Conservation (phyloP, 2,113 vertebrate species). For the Cynopterus brachyotis region DNA sequence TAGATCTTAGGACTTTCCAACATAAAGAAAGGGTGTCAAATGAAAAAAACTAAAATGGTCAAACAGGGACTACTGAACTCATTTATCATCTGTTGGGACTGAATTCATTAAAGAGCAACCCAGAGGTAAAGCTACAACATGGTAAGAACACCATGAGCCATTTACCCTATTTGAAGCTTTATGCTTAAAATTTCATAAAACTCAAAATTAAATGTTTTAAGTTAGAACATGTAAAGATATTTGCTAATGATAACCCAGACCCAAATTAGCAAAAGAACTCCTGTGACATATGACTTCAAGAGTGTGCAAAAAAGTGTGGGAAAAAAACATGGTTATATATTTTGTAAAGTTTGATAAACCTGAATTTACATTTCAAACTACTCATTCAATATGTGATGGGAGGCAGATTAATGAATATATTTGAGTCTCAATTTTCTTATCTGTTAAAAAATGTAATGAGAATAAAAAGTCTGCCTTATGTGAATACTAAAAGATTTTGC, state of each 20-base stretch:
- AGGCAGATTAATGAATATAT: neutral
- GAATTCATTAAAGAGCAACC: neutral
- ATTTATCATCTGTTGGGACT: neutral
- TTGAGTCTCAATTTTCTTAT: constrained; percentile 25
- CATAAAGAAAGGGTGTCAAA: neutral
- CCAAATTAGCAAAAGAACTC: neutral
- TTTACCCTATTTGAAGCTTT: neutral
- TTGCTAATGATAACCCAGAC: neutral
- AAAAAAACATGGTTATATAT: neutral
- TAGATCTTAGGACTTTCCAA: neutral
- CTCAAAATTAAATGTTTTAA: constrained; percentile 7
- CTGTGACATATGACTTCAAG: neutral
- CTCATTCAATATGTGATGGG: neutral
- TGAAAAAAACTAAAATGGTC: neutral
- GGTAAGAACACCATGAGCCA: neutral
- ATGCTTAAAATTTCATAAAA: neutral
- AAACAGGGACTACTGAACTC: neutral
- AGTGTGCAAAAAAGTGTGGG: neutral
- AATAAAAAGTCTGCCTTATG: constrained; percentile 10
- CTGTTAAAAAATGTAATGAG: constrained; percentile 41
- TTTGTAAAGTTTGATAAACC: constrained; percentile 26
- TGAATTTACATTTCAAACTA: neutral
- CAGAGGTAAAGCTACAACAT: neutral
- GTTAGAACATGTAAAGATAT: neutral
- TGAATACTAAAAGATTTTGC: constrained; percentile 33